Evolutionary conservation across 2,888 invertebrate species (phyloP).

Genomic region (Ctenicera cuprea): DNA sequence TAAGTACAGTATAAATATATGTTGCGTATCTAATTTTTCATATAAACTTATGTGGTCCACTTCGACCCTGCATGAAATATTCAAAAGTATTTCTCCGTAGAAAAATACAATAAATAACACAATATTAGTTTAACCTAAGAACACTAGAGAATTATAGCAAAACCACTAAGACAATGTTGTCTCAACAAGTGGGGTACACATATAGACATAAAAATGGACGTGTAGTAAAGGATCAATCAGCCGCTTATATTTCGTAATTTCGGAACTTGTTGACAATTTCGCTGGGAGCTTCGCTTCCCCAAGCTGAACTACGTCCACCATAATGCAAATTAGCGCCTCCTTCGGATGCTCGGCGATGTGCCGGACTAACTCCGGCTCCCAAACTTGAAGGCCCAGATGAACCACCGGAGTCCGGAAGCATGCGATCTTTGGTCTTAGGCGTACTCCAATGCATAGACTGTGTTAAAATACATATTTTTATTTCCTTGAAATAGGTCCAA

Average conservation of each 20-base stretch:
- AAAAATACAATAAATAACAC: conserved; percentile 46
- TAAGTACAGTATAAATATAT: conserved; percentile 42
- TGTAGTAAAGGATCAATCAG: conserved; percentile 32
- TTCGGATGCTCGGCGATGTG: conserved; percentile 86
- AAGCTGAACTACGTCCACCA: conserved; percentile 77
- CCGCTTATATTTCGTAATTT: conserved; percentile 91
- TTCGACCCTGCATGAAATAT: conserved; percentile 53
- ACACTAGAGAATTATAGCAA: conserved; percentile 34
- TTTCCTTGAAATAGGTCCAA: not conserved
- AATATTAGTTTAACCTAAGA: conserved; percentile 21
- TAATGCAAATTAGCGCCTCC: conserved; percentile 89
- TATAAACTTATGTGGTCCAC: conserved; percentile 53
- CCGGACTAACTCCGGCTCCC: conserved; percentile 75
- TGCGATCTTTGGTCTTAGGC: conserved; percentile 92
- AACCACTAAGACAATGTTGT: conserved; percentile 47
- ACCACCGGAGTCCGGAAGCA: conserved; percentile 80
- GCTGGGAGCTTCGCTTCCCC: conserved; percentile 84
- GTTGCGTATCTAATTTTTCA: conserved; percentile 46
- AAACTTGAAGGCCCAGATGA: conserved; percentile 77
- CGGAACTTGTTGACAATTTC: conserved; percentile 91
- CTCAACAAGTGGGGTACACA: conserved; percentile 44
- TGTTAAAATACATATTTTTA: conserved; percentile 49
- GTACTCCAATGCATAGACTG: conserved; percentile 96
- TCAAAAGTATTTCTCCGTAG: conserved; percentile 43
- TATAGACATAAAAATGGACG: conserved; percentile 49